phyloP scores from a whole-genome alignment of 2,113 vertebrate species.

The Laterallus jamaicensis region DNA sequence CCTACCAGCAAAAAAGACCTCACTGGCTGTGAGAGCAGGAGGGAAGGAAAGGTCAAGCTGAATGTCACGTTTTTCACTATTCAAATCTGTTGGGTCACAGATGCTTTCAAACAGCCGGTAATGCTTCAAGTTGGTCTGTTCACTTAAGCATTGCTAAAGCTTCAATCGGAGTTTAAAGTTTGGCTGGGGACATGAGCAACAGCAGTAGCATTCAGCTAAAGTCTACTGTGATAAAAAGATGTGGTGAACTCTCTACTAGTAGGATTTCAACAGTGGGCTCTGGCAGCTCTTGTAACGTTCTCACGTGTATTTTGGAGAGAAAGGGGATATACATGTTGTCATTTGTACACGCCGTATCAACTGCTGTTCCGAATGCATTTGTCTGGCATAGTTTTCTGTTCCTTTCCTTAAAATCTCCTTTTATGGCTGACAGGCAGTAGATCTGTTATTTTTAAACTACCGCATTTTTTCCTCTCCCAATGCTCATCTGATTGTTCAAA shows the following conservation, averaged over 20 bases:
- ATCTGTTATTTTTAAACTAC: conserved; percentile 63
- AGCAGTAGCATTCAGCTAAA: background rate
- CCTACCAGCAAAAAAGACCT: background rate
- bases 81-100: background rate
- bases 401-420: conserved; percentile 61
- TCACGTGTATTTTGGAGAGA: background rate
- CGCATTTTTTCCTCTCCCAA: conserved; percentile 22
- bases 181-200: background rate
- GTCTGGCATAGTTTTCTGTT: conserved; percentile 35
- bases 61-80: conserved; percentile 23
- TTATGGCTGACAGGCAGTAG: conserved; percentile 48
- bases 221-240: background rate
- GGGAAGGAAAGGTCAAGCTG: conserved; percentile 22
- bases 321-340: conserved; percentile 1
- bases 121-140: background rate
- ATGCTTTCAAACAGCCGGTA: background rate
- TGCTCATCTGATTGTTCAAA: conserved; percentile 64
- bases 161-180: background rate
- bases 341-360: background rate
- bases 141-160: background rate
- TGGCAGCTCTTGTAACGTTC: background rate
- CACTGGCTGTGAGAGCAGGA: background rate
- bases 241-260: background rate
- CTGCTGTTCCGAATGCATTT: conserved; percentile 2
- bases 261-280: background rate